These are phyloP conservation scores for Panzeria rudis DNA, from an alignment of 2,888 invertebrate species.

Conservation along the genomic window DNA sequence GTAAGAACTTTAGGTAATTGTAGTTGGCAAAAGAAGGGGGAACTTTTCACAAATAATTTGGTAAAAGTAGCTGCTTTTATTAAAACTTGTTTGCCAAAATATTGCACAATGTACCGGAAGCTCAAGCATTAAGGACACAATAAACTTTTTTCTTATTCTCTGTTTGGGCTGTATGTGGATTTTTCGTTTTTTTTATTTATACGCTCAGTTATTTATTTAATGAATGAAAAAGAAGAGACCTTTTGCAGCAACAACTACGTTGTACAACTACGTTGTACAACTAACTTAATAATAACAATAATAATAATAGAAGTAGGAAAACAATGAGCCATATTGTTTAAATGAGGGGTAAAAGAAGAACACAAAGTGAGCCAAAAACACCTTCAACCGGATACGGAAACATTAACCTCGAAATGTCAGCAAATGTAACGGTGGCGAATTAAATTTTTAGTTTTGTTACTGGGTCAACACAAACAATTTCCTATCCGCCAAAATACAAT, in stretches of 20 bases:
- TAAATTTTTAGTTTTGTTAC: slow-evolving; percentile 70
- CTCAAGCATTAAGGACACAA: slow-evolving; percentile 74
- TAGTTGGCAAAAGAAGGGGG: background rate
- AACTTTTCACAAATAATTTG: slow-evolving; percentile 57
- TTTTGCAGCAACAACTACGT: slow-evolving; percentile 58
- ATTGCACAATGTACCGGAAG: slow-evolving; percentile 74
- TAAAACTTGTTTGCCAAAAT: slow-evolving; percentile 73
- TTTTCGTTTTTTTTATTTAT: slow-evolving; percentile 47
- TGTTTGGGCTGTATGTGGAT: slow-evolving; percentile 24
- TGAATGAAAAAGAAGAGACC: slow-evolving; percentile 32
- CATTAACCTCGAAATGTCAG: slow-evolving; percentile 74
- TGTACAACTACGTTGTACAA: slow-evolving; percentile 6
- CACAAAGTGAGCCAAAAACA: slow-evolving; percentile 69
- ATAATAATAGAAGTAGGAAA: slow-evolving; percentile 28
- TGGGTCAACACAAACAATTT: slow-evolving; percentile 72
- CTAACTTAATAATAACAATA: slow-evolving; percentile 49
- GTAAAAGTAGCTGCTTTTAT: slow-evolving; percentile 66
- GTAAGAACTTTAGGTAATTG: background rate
- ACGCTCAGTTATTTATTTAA: slow-evolving; percentile 61
- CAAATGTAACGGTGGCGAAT: slow-evolving; percentile 70
- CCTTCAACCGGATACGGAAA: slow-evolving; percentile 75
- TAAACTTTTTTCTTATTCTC: slow-evolving; percentile 57
- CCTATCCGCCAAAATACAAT: slow-evolving; percentile 49
- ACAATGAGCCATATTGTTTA: slow-evolving; percentile 48
- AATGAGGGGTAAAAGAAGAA: background rate